Evolutionary conservation across 2,113 vertebrate genomes (phyloP).

Genomic region (Hystrix cristata): DNA sequence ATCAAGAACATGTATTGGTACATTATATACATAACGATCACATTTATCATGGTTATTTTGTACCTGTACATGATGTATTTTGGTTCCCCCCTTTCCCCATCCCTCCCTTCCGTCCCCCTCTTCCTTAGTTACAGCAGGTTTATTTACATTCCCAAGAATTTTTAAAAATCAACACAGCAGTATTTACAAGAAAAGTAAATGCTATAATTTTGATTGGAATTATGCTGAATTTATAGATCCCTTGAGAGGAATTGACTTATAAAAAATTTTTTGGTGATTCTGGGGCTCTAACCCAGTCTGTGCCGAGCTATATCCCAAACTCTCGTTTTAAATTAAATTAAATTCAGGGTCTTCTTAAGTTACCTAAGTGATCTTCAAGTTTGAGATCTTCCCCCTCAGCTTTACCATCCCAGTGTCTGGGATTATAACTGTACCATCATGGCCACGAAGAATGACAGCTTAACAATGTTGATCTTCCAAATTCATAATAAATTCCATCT

Average conservation of each 20-base stretch:
- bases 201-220: constrained; percentile 7
- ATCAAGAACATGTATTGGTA: too few species aligned
- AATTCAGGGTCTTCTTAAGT: neutral
- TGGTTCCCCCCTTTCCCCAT: too few species aligned
- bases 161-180: constrained; percentile 44
- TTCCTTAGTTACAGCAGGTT: too few species aligned
- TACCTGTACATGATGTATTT: too few species aligned
- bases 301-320: neutral
- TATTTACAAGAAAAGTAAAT: neutral
- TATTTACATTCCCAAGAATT: neutral
- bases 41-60: too few species aligned
- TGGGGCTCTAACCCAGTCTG: neutral
- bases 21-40: too few species aligned
- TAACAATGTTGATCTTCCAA: constrained; percentile 2
- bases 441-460: neutral
- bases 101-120: too few species aligned
- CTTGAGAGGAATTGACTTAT: constrained; percentile 16
- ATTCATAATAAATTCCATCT: neutral
- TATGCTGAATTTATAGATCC: constrained; percentile 37
- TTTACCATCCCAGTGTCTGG: neutral
- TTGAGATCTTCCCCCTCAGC: neutral
- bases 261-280: neutral
- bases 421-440: neutral
- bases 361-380: neutral
- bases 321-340: neutral